Base-by-base conservation (phyloP, 2,797 vertebrate genomes). In the Taenioides sp. region DNA sequence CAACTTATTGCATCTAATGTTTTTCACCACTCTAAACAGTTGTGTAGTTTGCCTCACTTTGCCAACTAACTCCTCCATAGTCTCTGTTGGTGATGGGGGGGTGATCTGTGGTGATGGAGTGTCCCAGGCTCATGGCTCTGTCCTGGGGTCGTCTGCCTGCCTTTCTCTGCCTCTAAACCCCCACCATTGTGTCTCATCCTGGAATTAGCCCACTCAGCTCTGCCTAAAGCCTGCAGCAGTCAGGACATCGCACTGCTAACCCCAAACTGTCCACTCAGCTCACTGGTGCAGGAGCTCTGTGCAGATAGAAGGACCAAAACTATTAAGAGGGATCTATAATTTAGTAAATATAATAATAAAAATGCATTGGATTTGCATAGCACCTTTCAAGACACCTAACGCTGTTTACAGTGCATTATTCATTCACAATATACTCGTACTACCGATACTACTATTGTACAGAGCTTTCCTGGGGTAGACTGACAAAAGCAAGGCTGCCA, bases 191-290 rank as follows among this genome's bases (percentile, higher is more conserved):
- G 80, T 80, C 54, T 84, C 82, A 89, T 84, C 84, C 88, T 88
- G 91, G 93, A 95, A 94, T 94, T 91, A 94, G 93, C 90, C 75
- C 90, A 90, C 91, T 95, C 93, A 95, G 93, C 94, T 84, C 71
- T 79, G 89, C 84, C 73, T 86, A 93, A 94, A 93, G 92, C 92
- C 90, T 86, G 80, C 86, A 83, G 82, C 85, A 76, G 87, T 87
- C 87, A 88, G 90, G 62, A 87, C 87, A 85, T 75, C 73, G n/a
- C 75, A 76, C 82, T 76, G 77, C 88, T 69, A 79, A 75, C 82
- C 79, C 85, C 84, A 93, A 94, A 94, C 85, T 92, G 93, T 89
- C 87, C 88, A 91, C 89, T 94, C 92, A 94, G 93, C 93, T 88
- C 23, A 81, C 80, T 25, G 16, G 69, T 64, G 67, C 59, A 28